Base-by-base conservation (phyloP, 2,113 vertebrate genomes). In the Podarcis cretensis region DNA sequence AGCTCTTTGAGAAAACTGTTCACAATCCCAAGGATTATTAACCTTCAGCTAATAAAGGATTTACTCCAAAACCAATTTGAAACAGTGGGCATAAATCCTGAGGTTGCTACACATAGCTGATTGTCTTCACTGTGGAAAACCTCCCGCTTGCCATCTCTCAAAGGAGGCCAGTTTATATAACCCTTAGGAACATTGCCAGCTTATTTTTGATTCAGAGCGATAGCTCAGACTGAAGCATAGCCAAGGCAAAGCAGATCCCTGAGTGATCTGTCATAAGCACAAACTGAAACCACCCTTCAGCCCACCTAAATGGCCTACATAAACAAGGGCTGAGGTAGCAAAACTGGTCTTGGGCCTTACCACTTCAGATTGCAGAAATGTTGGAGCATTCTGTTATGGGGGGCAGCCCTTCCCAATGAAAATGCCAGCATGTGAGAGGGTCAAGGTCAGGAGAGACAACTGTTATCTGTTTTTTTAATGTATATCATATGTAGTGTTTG, bases 11-110 rank as follows among this genome's bases (percentile, higher is more conserved):
- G 85, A 23, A 32, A 87, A 79, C 14, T 69, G 59, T 57, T 68
- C 54, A 73, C 54, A 89, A 30, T 75, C 81, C 66, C 63, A 84
- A 92, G 74, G 90, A 87, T 87, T 86, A 57, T 32, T 54, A 16
- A 1, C 3, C 20, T 84, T 27, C 1, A 0, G 80, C 81, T 74
- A 6, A 63, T 85, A 40, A 59, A 59, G 54, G 90, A 85, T 0
- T 18, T 73, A 32, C 69, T 59, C 59, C 43, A 86, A 86, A 87
- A 83, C 2, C 88, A 83, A 79, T 76, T 43, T 59, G 35, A 30
- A 0, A 12, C 25, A 89, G 93, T 76, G 89, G 81, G 89, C 88
- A 79, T 74, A 76, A 14, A 65, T 18, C 1, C 78, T 5, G 85
- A 76, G 35, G 74, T 59, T 73, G 43, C 80, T 82, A 90, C 20